Base-by-base conservation (phyloP, 2,797 vertebrate genomes). In the Kryptopterus vitreolus region DNA sequence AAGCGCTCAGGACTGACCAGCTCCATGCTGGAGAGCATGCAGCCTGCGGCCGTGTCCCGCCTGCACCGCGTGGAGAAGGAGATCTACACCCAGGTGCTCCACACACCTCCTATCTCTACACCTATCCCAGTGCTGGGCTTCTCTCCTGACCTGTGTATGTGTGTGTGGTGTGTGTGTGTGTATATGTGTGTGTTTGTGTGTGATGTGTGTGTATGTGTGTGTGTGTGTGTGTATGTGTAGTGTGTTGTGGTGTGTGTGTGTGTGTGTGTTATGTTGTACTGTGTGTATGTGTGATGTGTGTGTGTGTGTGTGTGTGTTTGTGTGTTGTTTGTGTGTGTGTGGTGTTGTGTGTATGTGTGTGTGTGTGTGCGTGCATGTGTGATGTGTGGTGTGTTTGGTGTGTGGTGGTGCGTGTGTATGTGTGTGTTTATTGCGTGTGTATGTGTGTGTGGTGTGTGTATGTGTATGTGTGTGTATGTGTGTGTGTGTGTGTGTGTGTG, bases 31-130 rank as follows among this genome's bases (percentile, higher is more conserved):
- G 92, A 95, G 89, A 88, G 92, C 26, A 87, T 93, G 90, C 94
- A 92, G 86, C 91, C 95, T 29, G 75, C 87, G 22, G 91, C 87
- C 82, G 85, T 48, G 2, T 76, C 89, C 76, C 89, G 87, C 43
- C 87, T 95, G 55, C 91, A 91, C 66, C 90, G 88, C 61, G 85
- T 92, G 74, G 93, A 93, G 85, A 93, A 90, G 6, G 92, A 92
- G 69, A 90, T 94, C 78, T 94, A 92, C 83, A 89, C 46, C 79
- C 91, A 95, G 90, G 97, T 98, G 89, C 89, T 63, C 87, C 77
- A 88, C 22, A 20, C 31, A 15, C 20, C 46, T 11, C 0, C 5
- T 0, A 3, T 33, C 52, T 55, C 10, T 8, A 13, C 1, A 15
- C 22, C 52, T 13, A 12, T 6, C 26, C 1, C 29, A 22, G 16